Conservation (phyloP, 2,797 vertebrate species). For the Dipus sagitta region DNA sequence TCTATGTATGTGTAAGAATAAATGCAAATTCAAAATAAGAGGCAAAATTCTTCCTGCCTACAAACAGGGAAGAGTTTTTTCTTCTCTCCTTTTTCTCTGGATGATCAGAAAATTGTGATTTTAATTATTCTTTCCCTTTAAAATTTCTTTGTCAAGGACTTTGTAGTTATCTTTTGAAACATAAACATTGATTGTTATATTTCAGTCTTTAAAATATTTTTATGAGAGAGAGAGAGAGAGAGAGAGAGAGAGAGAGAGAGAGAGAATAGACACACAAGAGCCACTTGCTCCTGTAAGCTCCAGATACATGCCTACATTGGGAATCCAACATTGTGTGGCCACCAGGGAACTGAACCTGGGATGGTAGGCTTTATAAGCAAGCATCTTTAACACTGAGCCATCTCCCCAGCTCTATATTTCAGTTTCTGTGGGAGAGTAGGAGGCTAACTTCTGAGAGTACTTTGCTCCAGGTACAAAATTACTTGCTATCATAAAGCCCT, state of each 20-base stretch:
- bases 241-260: too few species aligned
- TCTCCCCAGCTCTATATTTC: too few species aligned
- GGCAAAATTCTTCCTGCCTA: neutral
- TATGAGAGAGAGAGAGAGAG: too few species aligned
- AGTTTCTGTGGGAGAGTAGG: neutral
- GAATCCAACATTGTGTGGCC: too few species aligned
- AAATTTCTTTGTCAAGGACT: neutral
- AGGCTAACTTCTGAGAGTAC: neutral
- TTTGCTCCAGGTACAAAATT: neutral
- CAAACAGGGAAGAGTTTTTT: neutral
- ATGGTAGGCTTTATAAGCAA: too few species aligned
- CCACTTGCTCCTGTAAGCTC: too few species aligned
- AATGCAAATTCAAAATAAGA: slow-evolving; percentile 25
- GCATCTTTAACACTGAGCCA: too few species aligned
- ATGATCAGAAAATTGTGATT: neutral
- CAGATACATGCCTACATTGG: too few species aligned
- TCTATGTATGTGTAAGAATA: neutral
- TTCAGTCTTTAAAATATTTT: neutral
- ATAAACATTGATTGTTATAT: neutral
- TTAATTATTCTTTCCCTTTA: too few species aligned
- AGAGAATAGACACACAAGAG: too few species aligned
- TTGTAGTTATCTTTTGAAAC: neutral
- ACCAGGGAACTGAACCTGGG: too few species aligned
- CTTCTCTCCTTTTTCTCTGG: neutral
- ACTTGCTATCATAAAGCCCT: neutral